These are phyloP conservation scores for Malacoctenus gilli DNA, from an alignment of 2,797 vertebrate species.

Conservation along the genomic window DNA sequence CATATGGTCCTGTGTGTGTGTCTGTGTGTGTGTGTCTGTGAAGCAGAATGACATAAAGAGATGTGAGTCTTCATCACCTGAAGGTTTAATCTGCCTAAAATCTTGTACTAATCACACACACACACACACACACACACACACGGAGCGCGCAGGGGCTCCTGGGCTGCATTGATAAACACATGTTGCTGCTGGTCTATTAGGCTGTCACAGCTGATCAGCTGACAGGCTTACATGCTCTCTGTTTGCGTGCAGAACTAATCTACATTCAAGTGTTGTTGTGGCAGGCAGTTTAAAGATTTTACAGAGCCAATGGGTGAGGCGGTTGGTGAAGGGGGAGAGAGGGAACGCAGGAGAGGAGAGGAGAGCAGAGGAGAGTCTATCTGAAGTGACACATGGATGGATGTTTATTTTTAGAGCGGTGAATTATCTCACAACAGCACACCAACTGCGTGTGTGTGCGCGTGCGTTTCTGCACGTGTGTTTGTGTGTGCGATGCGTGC, in stretches of 20 bases:
- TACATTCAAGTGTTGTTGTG: constrained; percentile 42
- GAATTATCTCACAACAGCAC: constrained; percentile 75
- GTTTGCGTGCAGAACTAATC: constrained; percentile 46
- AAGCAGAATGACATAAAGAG: constrained; percentile 31
- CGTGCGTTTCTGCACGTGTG: too few species aligned
- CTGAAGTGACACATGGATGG: constrained; percentile 78
- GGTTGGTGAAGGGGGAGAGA: constrained; percentile 19
- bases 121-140: neutral
- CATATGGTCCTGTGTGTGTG: constrained; percentile 63
- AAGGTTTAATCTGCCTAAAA: constrained; percentile 54
- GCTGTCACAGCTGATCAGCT: constrained; percentile 56
- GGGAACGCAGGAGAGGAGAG: neutral
- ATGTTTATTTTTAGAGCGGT: constrained; percentile 80
- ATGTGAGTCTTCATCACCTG: constrained; percentile 61
- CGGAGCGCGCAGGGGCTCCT: neutral
- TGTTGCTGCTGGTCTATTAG: constrained; percentile 47
- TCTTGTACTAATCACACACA: constrained; percentile 8
- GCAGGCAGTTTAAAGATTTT: constrained; percentile 46
- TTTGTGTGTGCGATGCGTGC: constrained; percentile 38
- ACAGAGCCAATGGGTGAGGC: constrained; percentile 42
- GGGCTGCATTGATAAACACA: constrained; percentile 24
- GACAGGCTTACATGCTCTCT: constrained; percentile 35
- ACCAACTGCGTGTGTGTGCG: constrained; percentile 35
- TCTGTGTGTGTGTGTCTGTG: constrained; percentile 26
- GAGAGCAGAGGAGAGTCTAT: constrained; percentile 52